Conservation (phyloP, 2,113 vertebrate species). For the Callipepla californica region DNA sequence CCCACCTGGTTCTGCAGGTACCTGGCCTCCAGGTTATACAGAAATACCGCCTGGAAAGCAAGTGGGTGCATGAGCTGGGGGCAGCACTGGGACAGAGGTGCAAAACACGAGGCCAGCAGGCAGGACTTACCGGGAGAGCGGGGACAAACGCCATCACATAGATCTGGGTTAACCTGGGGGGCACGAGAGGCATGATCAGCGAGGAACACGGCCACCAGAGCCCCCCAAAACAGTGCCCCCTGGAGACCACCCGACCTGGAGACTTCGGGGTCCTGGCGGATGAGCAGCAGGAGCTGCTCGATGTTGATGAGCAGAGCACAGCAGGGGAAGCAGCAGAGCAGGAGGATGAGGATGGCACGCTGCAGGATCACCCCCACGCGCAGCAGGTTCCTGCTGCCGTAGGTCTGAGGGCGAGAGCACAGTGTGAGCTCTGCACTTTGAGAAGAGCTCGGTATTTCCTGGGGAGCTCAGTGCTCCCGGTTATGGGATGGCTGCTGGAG, state of each 20-base stretch:
- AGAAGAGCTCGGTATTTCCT: background rate
- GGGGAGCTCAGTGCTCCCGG: accelerated
- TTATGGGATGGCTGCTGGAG: background rate
- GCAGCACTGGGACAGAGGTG: background rate
- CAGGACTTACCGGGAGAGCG: slow-evolving; percentile 87
- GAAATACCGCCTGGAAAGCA: slow-evolving; percentile 81
- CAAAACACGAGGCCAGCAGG: accelerated
- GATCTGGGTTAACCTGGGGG: slow-evolving; percentile 79
- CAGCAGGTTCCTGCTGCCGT: slow-evolving; percentile 86
- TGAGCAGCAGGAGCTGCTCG: slow-evolving; percentile 80
- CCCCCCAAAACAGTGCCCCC: background rate
- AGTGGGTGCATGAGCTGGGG: background rate
- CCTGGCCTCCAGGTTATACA: slow-evolving; percentile 82
- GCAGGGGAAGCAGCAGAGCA: slow-evolving; percentile 91
- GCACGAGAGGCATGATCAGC: accelerated
- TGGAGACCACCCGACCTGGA: slow-evolving; percentile 79
- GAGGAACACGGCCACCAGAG: accelerated
- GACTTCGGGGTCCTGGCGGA: slow-evolving; percentile 85
- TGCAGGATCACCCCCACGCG: slow-evolving; percentile 88
- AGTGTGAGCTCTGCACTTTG: background rate
- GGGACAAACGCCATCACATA: slow-evolving; percentile 83
- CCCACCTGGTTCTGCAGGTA: slow-evolving; percentile 91
- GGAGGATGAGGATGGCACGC: slow-evolving; percentile 81
- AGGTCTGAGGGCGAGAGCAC: slow-evolving; percentile 77
- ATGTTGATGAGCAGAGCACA: slow-evolving; percentile 89